Evolutionary conservation across 2,888 invertebrate genomes (phyloP), one percentile per base, ranked within the genome.

Genomic region (Griposia aprilina): DNA sequence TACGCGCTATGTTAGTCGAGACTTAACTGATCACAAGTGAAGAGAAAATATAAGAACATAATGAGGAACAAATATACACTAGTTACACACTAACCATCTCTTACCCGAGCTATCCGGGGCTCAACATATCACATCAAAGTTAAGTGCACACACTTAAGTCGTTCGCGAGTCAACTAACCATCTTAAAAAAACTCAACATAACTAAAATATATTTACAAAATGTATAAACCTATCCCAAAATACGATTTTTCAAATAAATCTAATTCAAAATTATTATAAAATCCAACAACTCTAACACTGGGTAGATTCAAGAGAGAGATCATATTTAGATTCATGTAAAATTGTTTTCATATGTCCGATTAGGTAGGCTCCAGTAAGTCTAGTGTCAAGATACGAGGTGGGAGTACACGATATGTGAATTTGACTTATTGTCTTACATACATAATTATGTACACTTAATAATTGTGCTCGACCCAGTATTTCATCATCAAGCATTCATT

Each of bases 261-360:
- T 93, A 93, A 94, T 92, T 92, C 89, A 91, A 93, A 93, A 90
- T 85, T 91, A 93, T 93, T 92, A 93, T 93, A 94, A 93, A 94
- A 92, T 94, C 94, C 95, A 95, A 94, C 95, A 94, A 95, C 92
- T 93, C 90, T 92, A 94, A 95, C 97, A 97, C 96, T 96, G 96
- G 96, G 96, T 91, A 96, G 96, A 96, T 96, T 96, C 96, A 93
- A 93, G 91, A 92, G 94, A 94, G 96, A 97, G 97, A 96, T 97
- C 97, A 96, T 95, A 93, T 94, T 94, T 94, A 97, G 97, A 97
- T 97, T 96, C 97, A 95, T 92, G 92, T 94, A 92, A 81, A 86
- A 83, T 93, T 91, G 90, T 90, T 89, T 88, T 86, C 88, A 87
- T 90, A 87, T 91, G 88, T 93, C 91, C 89, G 87, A 91, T 81